phyloP scores from a whole-genome alignment of 2,797 vertebrate genomes.

The Anguilla anguilla region DNA sequence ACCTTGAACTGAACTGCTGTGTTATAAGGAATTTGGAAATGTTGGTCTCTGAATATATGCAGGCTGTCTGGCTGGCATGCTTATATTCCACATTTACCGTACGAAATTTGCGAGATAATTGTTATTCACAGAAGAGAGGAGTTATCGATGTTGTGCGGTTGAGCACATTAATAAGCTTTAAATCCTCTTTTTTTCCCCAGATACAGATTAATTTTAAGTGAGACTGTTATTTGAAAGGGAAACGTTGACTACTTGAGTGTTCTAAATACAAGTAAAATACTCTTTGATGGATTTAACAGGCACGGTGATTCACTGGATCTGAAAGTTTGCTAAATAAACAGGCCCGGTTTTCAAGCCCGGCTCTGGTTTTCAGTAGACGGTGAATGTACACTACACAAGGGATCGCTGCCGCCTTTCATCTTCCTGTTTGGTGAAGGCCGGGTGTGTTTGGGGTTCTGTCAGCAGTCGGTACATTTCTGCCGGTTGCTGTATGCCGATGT shows the following conservation, averaged over 20 bases:
- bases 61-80: neutral
- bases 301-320: neutral
- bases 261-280: neutral
- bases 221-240: neutral
- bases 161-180: neutral
- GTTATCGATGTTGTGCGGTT: neutral
- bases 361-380: neutral
- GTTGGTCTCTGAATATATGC: neutral
- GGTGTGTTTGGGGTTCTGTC: constrained; percentile 38
- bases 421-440: constrained; percentile 37
- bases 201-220: neutral
- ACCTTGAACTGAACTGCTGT: neutral
- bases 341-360: neutral
- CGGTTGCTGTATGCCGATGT: neutral
- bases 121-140: neutral
- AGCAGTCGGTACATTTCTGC: constrained; percentile 47
- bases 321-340: neutral
- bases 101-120: neutral
- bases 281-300: neutral
- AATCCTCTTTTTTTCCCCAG: neutral
- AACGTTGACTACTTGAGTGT: constrained; percentile 10
- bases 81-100: neutral
- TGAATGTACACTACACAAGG: constrained; percentile 11
- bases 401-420: constrained; percentile 27
- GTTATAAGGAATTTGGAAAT: neutral